phyloP scores from a whole-genome alignment of 2,797 vertebrate species.

The Phalloptychus januarius region DNA sequence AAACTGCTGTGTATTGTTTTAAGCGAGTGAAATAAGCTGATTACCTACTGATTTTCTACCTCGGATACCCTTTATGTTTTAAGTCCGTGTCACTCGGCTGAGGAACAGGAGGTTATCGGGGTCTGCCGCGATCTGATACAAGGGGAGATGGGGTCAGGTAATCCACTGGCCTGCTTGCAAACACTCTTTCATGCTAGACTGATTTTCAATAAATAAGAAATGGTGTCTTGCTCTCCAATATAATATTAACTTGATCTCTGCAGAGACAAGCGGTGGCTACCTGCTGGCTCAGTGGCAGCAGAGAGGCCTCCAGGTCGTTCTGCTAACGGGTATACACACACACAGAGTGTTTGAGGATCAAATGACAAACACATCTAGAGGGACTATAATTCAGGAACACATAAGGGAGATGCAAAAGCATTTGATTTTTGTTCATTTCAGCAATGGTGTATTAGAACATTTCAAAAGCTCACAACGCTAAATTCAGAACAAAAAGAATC shows the following conservation, averaged over 20 bases:
- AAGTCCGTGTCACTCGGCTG: constrained; percentile 38
- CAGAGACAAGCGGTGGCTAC: constrained; percentile 42
- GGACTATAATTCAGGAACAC: constrained; percentile 59
- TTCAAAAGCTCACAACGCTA: constrained; percentile 10
- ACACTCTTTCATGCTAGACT: constrained; percentile 82
- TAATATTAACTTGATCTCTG: constrained; percentile 86
- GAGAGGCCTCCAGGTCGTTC: constrained; percentile 63
- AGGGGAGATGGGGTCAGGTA: constrained; percentile 80
- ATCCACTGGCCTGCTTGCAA: constrained; percentile 79
- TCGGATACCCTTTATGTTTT: not conserved
- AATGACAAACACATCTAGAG: constrained; percentile 65
- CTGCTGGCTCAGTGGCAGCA: constrained; percentile 35
- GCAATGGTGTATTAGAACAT: constrained; percentile 4
- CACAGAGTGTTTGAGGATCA: constrained; percentile 83
- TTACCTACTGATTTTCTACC: not conserved
- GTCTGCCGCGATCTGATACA: constrained; percentile 70
- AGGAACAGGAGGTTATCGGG: constrained; percentile 48
- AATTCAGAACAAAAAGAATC: constrained; percentile 11
- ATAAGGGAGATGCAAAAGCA: constrained; percentile 54
- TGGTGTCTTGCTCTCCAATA: constrained; percentile 81
- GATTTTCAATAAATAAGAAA: constrained; percentile 89
- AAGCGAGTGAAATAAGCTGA: not conserved
- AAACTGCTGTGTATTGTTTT: not conserved
- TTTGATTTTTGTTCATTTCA: constrained; percentile 53
- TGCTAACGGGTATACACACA: constrained; percentile 74